These are phyloP conservation scores for Nanorana parkeri DNA, from an alignment of 2,113 vertebrate genomes.

Conservation along the genomic window DNA sequence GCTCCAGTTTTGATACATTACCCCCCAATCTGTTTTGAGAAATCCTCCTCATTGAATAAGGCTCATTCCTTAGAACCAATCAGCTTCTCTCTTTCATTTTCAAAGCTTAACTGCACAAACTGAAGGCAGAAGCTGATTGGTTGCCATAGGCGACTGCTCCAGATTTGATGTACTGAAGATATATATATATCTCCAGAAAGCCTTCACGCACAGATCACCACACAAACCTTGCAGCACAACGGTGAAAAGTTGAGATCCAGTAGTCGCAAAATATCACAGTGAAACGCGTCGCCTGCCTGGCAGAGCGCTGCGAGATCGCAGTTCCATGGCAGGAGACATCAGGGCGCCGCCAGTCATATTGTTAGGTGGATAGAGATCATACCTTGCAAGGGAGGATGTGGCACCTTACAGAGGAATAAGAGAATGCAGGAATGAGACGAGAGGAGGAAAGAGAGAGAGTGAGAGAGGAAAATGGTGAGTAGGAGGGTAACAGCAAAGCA, in stretches of 20 bases:
- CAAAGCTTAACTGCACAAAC: too few relatives aligned
- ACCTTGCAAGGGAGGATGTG: conserved; percentile 17
- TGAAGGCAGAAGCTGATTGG: too few relatives aligned
- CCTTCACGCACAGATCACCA: neutral
- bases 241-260: conserved; percentile 1
- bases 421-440: conserved; percentile 36
- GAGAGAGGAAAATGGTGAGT: conserved; percentile 41
- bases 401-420: conserved; percentile 29
- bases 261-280: neutral
- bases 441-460: conserved; percentile 6
- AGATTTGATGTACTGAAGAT: too few relatives aligned
- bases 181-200: too few relatives aligned
- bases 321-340: neutral
- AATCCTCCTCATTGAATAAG: too few relatives aligned
- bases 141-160: too few relatives aligned
- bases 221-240: neutral
- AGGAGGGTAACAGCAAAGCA: conserved; percentile 56
- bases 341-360: neutral
- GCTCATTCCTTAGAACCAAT: too few relatives aligned
- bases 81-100: too few relatives aligned
- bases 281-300: neutral
- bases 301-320: neutral
- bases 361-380: conserved; percentile 15
- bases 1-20: too few relatives aligned
- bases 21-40: too few relatives aligned